Percentiles rank a stretch among this genome's conserved stretches.
phyloP scores from a whole-genome alignment of 1,140 invertebrate species.

The Pygmarrhopalites habei region DNA sequence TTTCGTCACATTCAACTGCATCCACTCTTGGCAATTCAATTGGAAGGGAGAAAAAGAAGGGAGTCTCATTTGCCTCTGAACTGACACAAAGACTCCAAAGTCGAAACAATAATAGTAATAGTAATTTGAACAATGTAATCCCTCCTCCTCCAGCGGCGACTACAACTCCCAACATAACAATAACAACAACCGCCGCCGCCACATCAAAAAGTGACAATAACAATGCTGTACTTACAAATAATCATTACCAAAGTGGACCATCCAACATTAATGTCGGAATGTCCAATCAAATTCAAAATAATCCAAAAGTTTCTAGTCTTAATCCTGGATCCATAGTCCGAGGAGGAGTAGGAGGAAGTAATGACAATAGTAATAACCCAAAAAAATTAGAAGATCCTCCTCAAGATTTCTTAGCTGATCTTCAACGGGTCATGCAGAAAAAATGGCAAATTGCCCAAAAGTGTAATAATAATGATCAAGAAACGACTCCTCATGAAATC shows the following conservation, averaged over 20 bases:
- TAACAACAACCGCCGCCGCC: too few relatives aligned
- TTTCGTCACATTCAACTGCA: neutral
- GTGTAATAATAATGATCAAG: constrained; percentile 74
- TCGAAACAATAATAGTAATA: constrained; percentile 39
- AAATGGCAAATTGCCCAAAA: constrained; percentile 91
- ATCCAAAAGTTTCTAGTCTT: neutral
- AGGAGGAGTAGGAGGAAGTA: constrained; percentile 15
- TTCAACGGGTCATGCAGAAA: constrained; percentile 83
- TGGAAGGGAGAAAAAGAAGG: constrained; percentile 21
- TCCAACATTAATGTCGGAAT: neutral
- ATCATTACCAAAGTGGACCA: neutral
- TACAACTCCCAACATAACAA: constrained; percentile 14
- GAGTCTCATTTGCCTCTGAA: constrained; percentile 33
- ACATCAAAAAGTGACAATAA: too few relatives aligned
- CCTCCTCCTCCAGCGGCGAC: constrained; percentile 31
- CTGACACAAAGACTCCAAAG: constrained; percentile 40
- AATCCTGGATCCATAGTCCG: too few relatives aligned
- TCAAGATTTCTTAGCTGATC: constrained; percentile 72
- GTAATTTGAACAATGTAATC: neutral
- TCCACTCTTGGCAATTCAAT: neutral
- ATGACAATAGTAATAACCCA: constrained; percentile 52
- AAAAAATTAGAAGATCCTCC: constrained; percentile 68
- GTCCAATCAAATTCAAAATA: neutral
- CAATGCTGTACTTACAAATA: too few relatives aligned
- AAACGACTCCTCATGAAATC: constrained; percentile 80